phyloP scores from a whole-genome alignment of 2,888 invertebrate species.

The Mimas tiliae region DNA sequence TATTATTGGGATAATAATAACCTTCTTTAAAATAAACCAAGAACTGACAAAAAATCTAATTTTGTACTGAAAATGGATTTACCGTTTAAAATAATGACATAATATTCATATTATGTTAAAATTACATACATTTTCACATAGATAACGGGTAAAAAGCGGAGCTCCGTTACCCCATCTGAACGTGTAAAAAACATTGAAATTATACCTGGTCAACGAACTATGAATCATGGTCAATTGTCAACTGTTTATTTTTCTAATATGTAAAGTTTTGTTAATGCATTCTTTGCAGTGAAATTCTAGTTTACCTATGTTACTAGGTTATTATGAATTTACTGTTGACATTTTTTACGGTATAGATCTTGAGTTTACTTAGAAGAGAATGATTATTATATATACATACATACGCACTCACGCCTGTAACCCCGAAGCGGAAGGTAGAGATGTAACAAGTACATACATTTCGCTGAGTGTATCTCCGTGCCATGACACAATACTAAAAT shows the following conservation, averaged over 20 bases:
- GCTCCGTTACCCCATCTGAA: not conserved
- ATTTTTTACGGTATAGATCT: not conserved
- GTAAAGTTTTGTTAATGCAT: constrained; percentile 12
- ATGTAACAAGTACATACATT: no score
- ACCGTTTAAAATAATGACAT: not conserved
- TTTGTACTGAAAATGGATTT: not conserved
- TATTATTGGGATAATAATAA: no score
- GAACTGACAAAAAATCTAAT: not conserved
- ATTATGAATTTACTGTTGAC: not conserved
- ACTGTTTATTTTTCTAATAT: constrained; percentile 19
- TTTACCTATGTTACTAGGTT: not conserved
- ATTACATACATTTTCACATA: not conserved
- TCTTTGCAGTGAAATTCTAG: constrained; percentile 2
- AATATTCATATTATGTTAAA: no score
- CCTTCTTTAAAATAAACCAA: no score
- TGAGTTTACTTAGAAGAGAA: no score
- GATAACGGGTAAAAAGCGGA: not conserved
- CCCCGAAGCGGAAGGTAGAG: no score
- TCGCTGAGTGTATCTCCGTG: no score
- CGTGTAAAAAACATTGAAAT: not conserved
- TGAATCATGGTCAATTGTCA: constrained; percentile 19
- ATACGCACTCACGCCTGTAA: no score
- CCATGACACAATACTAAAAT: no score
- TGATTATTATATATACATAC: no score
- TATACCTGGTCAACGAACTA: constrained; percentile 9